Evolutionary conservation across 2,113 vertebrate genomes (phyloP).

Genomic region (Oryzias curvinotus): DNA sequence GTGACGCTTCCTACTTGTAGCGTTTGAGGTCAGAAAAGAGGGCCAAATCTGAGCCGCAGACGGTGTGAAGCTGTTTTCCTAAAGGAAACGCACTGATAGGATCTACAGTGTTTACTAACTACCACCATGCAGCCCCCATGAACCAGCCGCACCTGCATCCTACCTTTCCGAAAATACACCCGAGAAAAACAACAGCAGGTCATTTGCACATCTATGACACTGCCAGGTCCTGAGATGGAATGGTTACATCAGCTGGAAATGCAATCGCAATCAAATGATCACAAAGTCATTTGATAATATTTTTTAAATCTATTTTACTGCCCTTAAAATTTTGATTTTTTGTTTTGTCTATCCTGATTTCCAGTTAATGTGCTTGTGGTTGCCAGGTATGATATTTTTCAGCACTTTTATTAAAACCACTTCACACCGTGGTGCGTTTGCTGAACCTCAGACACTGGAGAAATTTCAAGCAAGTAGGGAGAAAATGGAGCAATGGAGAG

Average conservation of each 20-base stretch:
- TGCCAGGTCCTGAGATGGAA: background rate
- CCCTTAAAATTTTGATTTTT: background rate
- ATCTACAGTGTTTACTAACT: slow-evolving; percentile 36
- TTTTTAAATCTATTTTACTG: background rate
- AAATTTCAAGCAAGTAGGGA: no score
- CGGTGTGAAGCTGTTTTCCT: slow-evolving; percentile 28
- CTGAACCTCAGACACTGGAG: no score
- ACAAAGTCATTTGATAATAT: background rate
- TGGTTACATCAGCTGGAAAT: slow-evolving; percentile 6
- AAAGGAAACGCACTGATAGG: slow-evolving; percentile 26
- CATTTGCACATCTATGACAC: slow-evolving; percentile 15
- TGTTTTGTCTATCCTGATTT: no score
- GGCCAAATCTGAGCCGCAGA: slow-evolving; percentile 3
- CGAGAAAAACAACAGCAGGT: background rate
- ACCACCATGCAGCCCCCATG: slow-evolving; percentile 53
- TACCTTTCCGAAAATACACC: slow-evolving; percentile 19
- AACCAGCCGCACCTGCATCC: slow-evolving; percentile 57
- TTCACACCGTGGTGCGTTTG: no score
- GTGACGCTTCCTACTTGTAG: background rate
- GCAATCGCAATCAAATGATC: background rate
- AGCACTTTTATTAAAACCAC: no score
- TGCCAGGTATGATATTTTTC: no score
- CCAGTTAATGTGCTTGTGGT: no score
- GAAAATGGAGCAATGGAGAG: no score
- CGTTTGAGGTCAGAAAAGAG: background rate